A percentile compares a stretch with the other conserved stretches of the same genome.
These are phyloP conservation scores for Sialia sialis DNA, from an alignment of 2,113 vertebrate genomes.

Conservation along the genomic window DNA sequence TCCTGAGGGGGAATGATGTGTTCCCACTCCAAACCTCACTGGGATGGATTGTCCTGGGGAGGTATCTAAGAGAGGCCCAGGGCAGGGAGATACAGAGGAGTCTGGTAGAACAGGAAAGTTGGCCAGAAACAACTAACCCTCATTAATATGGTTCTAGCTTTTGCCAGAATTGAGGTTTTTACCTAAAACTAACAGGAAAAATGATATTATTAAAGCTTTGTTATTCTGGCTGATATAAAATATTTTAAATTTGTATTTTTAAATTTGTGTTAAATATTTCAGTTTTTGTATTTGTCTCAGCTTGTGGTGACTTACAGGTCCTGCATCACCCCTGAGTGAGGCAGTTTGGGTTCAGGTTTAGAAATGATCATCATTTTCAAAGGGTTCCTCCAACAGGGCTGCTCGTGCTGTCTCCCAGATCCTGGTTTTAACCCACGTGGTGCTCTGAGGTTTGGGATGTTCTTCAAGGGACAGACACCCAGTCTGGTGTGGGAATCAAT, in stretches of 20 bases:
- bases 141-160: background rate
- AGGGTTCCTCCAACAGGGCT: background rate
- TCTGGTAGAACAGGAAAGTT: background rate
- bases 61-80: background rate
- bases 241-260: too few species aligned
- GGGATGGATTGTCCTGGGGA: background rate
- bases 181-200: too few species aligned
- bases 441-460: background rate
- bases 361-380: background rate
- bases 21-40: background rate
- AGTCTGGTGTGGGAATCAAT: background rate
- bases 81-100: background rate
- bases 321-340: background rate
- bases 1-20: background rate
- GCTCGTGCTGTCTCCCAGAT: background rate
- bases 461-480: background rate
- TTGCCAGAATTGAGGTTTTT: background rate
- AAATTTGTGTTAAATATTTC: too few species aligned
- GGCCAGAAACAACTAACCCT: background rate
- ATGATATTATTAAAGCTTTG: rapidly evolving
- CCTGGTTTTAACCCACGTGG: background rate
- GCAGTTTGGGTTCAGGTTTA: background rate
- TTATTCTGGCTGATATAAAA: background rate
- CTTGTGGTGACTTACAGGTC: background rate
- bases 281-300: background rate